Conservation (phyloP, 2,797 vertebrate species). For the Pseudocheirus occidentalis region DNA sequence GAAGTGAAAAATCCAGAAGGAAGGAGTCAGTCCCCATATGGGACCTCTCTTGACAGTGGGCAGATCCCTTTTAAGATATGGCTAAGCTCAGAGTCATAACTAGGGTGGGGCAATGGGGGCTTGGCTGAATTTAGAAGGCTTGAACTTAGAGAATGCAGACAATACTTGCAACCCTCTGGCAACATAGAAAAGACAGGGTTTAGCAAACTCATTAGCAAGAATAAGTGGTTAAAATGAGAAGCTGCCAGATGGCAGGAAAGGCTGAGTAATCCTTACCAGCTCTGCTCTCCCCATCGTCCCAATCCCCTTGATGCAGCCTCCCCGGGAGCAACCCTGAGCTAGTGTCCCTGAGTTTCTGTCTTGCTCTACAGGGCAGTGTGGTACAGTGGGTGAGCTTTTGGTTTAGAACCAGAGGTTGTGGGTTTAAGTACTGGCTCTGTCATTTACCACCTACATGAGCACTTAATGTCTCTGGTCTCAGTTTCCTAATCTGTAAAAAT, state of each 20-base stretch:
- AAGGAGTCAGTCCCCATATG: neutral
- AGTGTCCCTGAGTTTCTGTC: neutral
- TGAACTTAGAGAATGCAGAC: neutral
- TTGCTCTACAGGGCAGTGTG: neutral
- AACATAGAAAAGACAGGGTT: neutral
- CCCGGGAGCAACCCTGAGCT: neutral
- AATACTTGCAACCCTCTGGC: neutral
- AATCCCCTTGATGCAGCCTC: neutral
- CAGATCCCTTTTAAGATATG: neutral
- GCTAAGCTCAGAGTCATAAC: neutral
- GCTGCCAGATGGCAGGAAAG: neutral
- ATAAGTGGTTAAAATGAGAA: constrained; percentile 2
- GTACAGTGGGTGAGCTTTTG: neutral
- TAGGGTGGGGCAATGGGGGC: neutral
- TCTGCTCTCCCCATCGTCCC: neutral
- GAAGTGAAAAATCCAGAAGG: neutral
- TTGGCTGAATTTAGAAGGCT: neutral
- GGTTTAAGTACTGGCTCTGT: neutral
- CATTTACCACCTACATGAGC: neutral
- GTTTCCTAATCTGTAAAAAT: neutral
- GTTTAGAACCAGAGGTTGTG: neutral
- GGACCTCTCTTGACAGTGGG: neutral
- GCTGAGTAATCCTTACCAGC: neutral
- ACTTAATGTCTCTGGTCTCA: neutral
- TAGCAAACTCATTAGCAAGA: neutral